These are phyloP conservation scores for Heteromurus nitidus DNA, from an alignment of 2,888 invertebrate genomes.

Conservation along the genomic window DNA sequence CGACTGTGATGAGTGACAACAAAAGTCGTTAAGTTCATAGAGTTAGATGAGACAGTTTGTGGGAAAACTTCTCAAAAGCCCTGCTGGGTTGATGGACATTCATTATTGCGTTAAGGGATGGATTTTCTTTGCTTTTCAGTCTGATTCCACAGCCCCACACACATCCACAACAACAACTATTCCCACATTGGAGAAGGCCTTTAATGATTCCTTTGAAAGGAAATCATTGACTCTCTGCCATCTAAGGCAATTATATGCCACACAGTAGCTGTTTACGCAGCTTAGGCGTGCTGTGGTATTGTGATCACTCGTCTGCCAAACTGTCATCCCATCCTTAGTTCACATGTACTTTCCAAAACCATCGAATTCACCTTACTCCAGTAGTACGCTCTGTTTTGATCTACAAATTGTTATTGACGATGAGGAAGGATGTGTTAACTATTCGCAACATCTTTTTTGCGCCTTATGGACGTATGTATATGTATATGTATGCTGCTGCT, in stretches of 20 bases:
- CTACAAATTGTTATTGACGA: too few relatives aligned
- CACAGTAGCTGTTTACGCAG: too few relatives aligned
- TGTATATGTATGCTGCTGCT: too few relatives aligned
- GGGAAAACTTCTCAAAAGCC: slow-evolving; percentile 69
- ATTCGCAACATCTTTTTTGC: too few relatives aligned
- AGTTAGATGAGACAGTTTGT: slow-evolving; percentile 66
- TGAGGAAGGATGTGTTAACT: too few relatives aligned
- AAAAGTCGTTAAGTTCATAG: slow-evolving; percentile 73
- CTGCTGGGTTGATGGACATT: slow-evolving; percentile 71
- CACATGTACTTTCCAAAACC: too few relatives aligned
- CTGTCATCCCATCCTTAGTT: too few relatives aligned
- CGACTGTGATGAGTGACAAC: slow-evolving; percentile 70
- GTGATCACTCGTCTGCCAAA: too few relatives aligned
- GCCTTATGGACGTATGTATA: too few relatives aligned
- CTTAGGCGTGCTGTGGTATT: too few relatives aligned
- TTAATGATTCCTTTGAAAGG: background rate
- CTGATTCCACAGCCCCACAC: background rate
- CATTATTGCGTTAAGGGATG: slow-evolving; percentile 57
- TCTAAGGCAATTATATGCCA: background rate
- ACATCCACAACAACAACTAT: background rate
- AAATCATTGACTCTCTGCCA: slow-evolving; percentile 1
- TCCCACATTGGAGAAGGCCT: background rate
- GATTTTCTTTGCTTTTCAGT: slow-evolving; percentile 3
- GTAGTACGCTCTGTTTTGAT: too few relatives aligned
- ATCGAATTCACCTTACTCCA: too few relatives aligned